Conservation (phyloP, 2,888 invertebrate species). For the Synergus japonicus region DNA sequence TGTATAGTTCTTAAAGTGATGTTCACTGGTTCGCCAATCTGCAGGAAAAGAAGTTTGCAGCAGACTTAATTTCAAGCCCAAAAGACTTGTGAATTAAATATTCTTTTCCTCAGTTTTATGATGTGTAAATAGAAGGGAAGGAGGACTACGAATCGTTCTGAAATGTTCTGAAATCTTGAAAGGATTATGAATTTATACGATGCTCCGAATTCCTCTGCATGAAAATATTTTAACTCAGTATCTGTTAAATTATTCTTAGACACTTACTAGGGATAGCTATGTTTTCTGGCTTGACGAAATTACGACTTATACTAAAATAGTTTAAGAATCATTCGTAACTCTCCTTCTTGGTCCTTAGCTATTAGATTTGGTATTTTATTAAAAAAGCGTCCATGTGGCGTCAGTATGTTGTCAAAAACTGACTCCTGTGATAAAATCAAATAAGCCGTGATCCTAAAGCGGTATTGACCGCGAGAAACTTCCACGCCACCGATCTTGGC, state of each 20-base stretch:
- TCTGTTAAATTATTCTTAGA: slow-evolving; percentile 11
- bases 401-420: slow-evolving; percentile 64
- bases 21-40: slow-evolving; percentile 8
- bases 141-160: slow-evolving; percentile 40
- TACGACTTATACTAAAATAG: neutral
- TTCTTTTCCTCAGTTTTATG: slow-evolving; percentile 54
- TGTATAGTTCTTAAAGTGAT: slow-evolving; percentile 45
- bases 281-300: slow-evolving; percentile 1
- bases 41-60: slow-evolving; percentile 7
- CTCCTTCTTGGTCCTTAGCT: slow-evolving; percentile 56
- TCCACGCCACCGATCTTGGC: slow-evolving; percentile 45
- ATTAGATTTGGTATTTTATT: slow-evolving; percentile 58
- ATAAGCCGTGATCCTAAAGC: slow-evolving; percentile 61
- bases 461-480: slow-evolving; percentile 58
- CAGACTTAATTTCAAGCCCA: neutral
- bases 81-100: slow-evolving; percentile 36
- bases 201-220: slow-evolving; percentile 11
- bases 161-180: slow-evolving; percentile 35
- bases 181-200: slow-evolving; percentile 15
- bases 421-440: slow-evolving; percentile 75
- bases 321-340: slow-evolving; percentile 54
- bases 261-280: neutral
- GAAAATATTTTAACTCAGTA: neutral
- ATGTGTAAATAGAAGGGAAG: slow-evolving; percentile 58
- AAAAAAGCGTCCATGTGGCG: slow-evolving; percentile 61